Conservation (phyloP, 37 sponge, comb jelly and placozoan genomes). For the Hormiphora californensis region DNA sequence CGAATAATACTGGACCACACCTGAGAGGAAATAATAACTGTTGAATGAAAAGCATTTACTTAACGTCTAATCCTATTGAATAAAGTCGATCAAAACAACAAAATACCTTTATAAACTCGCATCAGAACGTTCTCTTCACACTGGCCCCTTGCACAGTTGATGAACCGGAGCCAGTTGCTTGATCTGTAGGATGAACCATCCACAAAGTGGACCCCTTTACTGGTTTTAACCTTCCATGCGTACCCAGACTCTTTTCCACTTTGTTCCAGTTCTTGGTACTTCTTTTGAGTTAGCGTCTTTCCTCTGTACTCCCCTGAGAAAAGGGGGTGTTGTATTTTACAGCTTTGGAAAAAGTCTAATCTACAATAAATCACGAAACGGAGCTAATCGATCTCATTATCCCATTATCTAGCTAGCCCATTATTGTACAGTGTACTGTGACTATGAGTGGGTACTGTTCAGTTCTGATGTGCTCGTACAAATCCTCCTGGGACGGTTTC, state of each 20-base stretch:
- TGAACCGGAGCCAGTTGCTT: slow-evolving; percentile 5
- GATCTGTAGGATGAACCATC: not conserved
- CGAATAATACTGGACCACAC: slow-evolving; percentile 1
- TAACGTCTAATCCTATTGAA: too few relatives aligned
- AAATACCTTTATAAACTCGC: not conserved
- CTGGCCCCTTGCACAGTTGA: slow-evolving; percentile 10
- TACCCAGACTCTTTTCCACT: not conserved
- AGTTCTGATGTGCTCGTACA: slow-evolving; percentile 47
- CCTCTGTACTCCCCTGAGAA: slow-evolving; percentile 11
- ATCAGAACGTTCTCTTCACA: slow-evolving; percentile 11
- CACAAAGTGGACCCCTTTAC: not conserved
- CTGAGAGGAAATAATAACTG: too few relatives aligned
- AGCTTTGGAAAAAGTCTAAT: too few relatives aligned
- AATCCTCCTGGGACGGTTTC: slow-evolving; percentile 18
- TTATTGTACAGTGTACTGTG: too few relatives aligned
- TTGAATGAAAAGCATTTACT: too few relatives aligned
- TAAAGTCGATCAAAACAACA: too few relatives aligned
- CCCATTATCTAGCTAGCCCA: too few relatives aligned
- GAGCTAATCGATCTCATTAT: too few relatives aligned
- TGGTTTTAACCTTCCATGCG: not conserved
- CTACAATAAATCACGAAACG: too few relatives aligned
- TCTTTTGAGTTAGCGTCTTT: not conserved
- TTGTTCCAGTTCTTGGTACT: not conserved
- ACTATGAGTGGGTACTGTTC: too few relatives aligned
- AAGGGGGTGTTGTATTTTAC: too few relatives aligned